These are phyloP conservation scores for Spizaetus ornatus DNA, from an alignment of 2,113 vertebrate species.

Conservation along the genomic window DNA sequence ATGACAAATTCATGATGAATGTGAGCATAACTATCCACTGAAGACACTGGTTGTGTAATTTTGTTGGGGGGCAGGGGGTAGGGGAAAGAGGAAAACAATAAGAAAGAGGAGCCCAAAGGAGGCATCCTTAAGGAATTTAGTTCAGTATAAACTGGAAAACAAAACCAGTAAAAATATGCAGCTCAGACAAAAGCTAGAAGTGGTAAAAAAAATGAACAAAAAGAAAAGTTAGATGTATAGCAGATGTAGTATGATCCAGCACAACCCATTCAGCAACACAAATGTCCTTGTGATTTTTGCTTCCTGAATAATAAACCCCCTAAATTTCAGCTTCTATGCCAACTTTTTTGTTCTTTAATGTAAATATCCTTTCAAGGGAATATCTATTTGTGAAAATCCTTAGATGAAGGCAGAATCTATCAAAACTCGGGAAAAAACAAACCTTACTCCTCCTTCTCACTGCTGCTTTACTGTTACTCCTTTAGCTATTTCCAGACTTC, in stretches of 20 bases:
- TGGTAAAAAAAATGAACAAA: not conserved
- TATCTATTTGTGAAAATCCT: not conserved
- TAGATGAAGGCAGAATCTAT: not conserved
- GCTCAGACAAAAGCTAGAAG: not conserved
- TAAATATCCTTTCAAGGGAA: not conserved
- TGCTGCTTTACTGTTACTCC: not conserved
- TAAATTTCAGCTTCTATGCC: not conserved
- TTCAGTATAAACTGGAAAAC: not conserved
- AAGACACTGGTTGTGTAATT: not conserved
- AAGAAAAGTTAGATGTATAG: not conserved
- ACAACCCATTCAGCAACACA: not conserved
- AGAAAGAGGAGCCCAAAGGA: not conserved
- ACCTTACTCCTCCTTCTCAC: not conserved
- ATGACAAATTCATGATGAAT: not conserved
- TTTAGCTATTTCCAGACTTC: not conserved
- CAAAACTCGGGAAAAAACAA: not conserved
- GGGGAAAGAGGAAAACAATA: not conserved
- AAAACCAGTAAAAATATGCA: not conserved
- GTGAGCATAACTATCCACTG: not conserved
- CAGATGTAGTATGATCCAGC: not conserved
- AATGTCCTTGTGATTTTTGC: not conserved
- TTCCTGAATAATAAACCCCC: not conserved
- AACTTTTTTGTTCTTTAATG: not conserved
- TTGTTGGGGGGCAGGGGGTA: not conserved
- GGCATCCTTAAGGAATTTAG: not conserved